These are phyloP conservation scores for Nomada fucata DNA, from an alignment of 2,888 invertebrate genomes.

Conservation along the genomic window DNA sequence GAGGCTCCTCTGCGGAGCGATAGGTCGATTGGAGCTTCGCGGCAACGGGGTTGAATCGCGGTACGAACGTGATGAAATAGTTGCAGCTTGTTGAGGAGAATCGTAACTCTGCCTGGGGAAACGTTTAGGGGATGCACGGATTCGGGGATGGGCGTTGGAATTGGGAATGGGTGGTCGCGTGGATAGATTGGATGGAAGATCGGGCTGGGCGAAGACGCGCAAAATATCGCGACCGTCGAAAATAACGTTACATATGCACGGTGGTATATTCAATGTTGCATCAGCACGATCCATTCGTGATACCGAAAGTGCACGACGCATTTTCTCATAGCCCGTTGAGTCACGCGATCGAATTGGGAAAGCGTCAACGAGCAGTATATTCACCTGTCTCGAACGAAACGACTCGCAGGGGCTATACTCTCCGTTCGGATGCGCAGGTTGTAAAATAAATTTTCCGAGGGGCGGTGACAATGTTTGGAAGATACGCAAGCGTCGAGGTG, in stretches of 20 bases:
- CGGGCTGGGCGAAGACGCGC: background rate
- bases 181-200: too few relatives aligned
- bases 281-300: constrained; percentile 42
- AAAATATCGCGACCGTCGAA: background rate
- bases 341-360: constrained; percentile 26
- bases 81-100: background rate
- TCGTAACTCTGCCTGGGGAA: background rate
- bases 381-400: background rate
- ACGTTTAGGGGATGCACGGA: background rate
- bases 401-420: too few relatives aligned
- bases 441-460: too few relatives aligned
- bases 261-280: constrained; percentile 18
- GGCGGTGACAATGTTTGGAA: too few relatives aligned
- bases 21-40: constrained; percentile 37
- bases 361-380: background rate
- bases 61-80: constrained; percentile 3
- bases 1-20: background rate
- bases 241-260: constrained; percentile 4
- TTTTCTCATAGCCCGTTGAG: constrained; percentile 27
- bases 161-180: too few relatives aligned
- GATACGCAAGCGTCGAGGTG: too few relatives aligned
- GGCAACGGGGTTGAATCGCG: background rate
- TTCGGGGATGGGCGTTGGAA: too few relatives aligned
- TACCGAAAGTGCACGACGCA: background rate
- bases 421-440: too few relatives aligned